Percentiles rank a stretch among this genome's conserved stretches.
phyloP scores from a whole-genome alignment of 2,888 invertebrate genomes.

The Torymus auratus region DNA sequence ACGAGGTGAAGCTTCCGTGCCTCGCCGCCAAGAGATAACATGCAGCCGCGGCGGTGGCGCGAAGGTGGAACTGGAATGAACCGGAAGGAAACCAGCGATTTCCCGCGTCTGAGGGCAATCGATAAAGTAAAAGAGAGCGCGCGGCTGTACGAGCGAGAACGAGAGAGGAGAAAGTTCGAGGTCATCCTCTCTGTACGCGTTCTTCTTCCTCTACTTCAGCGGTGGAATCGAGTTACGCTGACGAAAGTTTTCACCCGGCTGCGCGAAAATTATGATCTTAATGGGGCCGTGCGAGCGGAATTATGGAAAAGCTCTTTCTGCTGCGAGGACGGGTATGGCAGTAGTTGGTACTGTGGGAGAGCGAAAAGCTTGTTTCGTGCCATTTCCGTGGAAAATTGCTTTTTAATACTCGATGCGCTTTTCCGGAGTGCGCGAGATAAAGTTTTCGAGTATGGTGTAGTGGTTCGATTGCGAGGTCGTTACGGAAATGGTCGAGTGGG shows the following conservation, averaged over 20 bases:
- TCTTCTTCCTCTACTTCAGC: constrained; percentile 11
- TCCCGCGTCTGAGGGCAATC: constrained; percentile 64
- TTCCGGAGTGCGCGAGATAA: no score
- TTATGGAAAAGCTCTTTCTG: not conserved
- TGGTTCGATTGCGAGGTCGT: no score
- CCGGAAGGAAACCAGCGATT: constrained; percentile 64
- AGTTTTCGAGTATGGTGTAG: no score
- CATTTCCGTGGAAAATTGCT: constrained; percentile 4
- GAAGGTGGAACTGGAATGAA: constrained; percentile 44
- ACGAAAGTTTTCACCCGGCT: not conserved
- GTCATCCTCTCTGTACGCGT: constrained; percentile 31
- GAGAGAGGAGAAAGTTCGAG: constrained; percentile 48
- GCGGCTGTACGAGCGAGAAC: not conserved
- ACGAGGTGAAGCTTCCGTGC: no score
- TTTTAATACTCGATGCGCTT: constrained; percentile 1
- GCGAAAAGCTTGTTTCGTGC: constrained; percentile 19
- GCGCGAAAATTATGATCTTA: constrained; percentile 35
- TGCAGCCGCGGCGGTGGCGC: no score
- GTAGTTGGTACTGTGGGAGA: no score
- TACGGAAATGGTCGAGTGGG: no score
- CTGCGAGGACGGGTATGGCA: no score
- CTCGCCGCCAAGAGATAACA: no score
- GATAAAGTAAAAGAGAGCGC: constrained; percentile 60
- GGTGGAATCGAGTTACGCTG: constrained; percentile 30
- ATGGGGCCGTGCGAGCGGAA: constrained; percentile 6